Percentiles rank a stretch among this genome's conserved stretches.
These are phyloP conservation scores for Gobiocypris rarus DNA, from an alignment of 2,113 vertebrate genomes.

Conservation along the genomic window DNA sequence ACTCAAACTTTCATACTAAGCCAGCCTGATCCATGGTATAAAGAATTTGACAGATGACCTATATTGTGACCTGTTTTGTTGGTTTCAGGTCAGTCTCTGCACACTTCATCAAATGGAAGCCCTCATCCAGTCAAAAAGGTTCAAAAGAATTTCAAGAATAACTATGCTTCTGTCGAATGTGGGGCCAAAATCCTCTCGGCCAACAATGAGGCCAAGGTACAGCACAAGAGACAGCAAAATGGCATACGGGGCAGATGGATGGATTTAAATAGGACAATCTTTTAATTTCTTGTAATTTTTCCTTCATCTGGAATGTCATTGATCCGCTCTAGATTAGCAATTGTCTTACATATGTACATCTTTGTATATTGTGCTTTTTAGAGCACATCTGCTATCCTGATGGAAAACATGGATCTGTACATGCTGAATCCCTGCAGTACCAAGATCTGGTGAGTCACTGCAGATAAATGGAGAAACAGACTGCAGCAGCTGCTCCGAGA, in stretches of 20 bases:
- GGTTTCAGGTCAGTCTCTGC: constrained; percentile 88
- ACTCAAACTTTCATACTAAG: not conserved
- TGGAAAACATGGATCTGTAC: constrained; percentile 98
- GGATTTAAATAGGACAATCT: not conserved
- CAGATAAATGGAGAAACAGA: not conserved
- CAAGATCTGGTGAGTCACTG: constrained; percentile 90
- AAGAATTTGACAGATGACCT: not conserved
- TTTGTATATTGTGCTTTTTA: constrained; percentile 56
- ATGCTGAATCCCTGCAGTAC: constrained; percentile 99
- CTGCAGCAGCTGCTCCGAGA: not conserved
- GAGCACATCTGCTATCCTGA: constrained; percentile 97
- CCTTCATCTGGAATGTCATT: not conserved
- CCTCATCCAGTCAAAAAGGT: constrained; percentile 90
- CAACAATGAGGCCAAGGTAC: constrained; percentile 97
- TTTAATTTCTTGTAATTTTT: not conserved
- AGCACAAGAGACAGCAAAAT: not conserved
- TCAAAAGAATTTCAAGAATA: constrained; percentile 96
- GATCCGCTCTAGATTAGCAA: not conserved
- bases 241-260: not conserved
- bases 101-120: constrained; percentile 84
- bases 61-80: not conserved
- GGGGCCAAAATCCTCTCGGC: constrained; percentile 97
- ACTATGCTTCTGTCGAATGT: constrained; percentile 98
- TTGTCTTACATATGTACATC: not conserved
- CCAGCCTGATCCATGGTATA: not conserved